These are phyloP conservation scores for Acronicta leporina DNA, from an alignment of 2,888 invertebrate species.

Conservation along the genomic window DNA sequence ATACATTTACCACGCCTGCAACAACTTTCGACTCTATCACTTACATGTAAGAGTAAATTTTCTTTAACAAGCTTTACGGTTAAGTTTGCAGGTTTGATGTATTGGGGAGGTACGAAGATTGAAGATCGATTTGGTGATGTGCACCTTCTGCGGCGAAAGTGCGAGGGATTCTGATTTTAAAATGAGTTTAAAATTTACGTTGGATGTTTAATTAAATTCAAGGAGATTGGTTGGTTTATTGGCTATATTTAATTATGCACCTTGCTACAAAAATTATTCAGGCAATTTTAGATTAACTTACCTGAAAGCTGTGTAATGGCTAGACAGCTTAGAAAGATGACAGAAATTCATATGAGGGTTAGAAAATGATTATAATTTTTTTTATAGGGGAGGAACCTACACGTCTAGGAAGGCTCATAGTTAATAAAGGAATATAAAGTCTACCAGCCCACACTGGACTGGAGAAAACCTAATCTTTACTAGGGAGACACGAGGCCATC, in stretches of 20 bases:
- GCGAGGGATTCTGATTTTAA: slow-evolving; percentile 54
- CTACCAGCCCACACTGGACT: too few relatives aligned
- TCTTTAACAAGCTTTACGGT: background rate
- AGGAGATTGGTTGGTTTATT: slow-evolving; percentile 31
- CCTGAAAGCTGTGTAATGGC: too few relatives aligned
- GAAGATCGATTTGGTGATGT: slow-evolving; percentile 56
- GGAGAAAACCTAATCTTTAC: too few relatives aligned
- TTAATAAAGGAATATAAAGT: too few relatives aligned
- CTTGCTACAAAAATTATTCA: slow-evolving; percentile 11
- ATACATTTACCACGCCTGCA: background rate
- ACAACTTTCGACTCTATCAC: slow-evolving; percentile 23
- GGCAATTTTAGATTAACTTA: too few relatives aligned
- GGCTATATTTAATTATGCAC: slow-evolving; percentile 29
- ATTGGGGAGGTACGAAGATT: slow-evolving; percentile 55
- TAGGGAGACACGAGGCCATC: too few relatives aligned
- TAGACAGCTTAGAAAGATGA: too few relatives aligned
- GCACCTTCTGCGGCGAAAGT: slow-evolving; percentile 53
- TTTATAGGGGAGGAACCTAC: too few relatives aligned
- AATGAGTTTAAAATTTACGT: slow-evolving; percentile 49
- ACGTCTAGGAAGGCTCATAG: too few relatives aligned
- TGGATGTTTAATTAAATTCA: slow-evolving; percentile 46
- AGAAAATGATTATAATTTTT: too few relatives aligned
- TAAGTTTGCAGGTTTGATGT: slow-evolving; percentile 54
- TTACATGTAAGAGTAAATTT: slow-evolving; percentile 8
- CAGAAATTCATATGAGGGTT: too few relatives aligned